phyloP scores from a whole-genome alignment of 2,888 invertebrate species.

The Diaphora mendica region DNA sequence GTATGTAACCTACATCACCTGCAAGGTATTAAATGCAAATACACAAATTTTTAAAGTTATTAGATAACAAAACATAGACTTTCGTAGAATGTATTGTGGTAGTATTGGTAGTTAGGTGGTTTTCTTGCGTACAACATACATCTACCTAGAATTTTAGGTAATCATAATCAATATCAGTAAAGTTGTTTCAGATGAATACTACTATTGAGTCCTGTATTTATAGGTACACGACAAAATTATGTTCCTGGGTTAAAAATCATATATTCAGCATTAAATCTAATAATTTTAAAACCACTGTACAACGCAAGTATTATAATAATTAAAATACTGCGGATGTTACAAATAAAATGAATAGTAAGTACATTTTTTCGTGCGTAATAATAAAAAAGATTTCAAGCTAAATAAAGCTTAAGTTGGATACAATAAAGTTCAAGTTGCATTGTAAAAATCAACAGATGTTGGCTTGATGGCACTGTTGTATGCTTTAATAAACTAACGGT shows the following conservation, averaged over 20 bases:
- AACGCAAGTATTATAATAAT: constrained; percentile 41
- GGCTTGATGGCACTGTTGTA: constrained; percentile 48
- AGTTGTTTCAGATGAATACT: too few relatives aligned
- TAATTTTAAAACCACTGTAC: constrained; percentile 20
- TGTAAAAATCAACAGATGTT: constrained; percentile 25
- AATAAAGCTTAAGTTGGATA: constrained; percentile 8
- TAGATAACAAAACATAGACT: too few relatives aligned
- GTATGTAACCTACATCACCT: too few relatives aligned
- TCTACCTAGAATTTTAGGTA: too few relatives aligned
- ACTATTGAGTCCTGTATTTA: too few relatives aligned
- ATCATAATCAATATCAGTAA: too few relatives aligned
- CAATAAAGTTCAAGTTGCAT: constrained; percentile 41
- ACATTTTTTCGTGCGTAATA: constrained; percentile 51
- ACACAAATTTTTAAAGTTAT: not conserved
- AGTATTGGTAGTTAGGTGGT: too few relatives aligned
- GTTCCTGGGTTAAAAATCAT: too few relatives aligned
- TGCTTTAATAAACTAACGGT: constrained; percentile 54
- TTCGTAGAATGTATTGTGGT: too few relatives aligned
- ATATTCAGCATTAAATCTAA: too few relatives aligned
- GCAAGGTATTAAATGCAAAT: not conserved
- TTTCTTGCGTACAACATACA: too few relatives aligned
- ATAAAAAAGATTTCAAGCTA: constrained; percentile 18
- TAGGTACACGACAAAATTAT: too few relatives aligned
- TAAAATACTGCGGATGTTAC: constrained; percentile 47
- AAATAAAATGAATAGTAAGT: constrained; percentile 52